phyloP scores from a whole-genome alignment of 2,888 invertebrate species.

The Gnatocerus cornutus region DNA sequence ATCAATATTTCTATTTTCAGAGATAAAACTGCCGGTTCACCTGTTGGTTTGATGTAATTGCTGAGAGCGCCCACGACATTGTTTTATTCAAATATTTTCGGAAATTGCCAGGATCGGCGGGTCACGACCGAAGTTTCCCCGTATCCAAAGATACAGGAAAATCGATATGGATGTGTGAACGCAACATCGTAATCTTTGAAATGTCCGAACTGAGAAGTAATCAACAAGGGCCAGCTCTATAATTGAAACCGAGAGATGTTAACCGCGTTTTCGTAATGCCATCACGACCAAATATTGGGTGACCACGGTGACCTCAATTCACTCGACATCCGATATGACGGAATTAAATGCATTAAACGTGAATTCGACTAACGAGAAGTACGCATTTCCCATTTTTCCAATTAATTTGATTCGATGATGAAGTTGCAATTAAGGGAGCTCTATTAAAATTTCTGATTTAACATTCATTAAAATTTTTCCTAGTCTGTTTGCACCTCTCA shows the following conservation, averaged over 20 bases:
- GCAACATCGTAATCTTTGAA: slow-evolving; percentile 48
- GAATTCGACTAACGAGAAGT: background rate
- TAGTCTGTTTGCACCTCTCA: background rate
- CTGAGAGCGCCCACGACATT: too few species aligned
- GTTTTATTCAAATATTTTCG: too few species aligned
- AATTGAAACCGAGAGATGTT: slow-evolving; percentile 52
- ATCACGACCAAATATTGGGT: slow-evolving; percentile 33
- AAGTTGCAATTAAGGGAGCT: too few species aligned
- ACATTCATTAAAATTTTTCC: background rate
- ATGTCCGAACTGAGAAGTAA: slow-evolving; percentile 52
- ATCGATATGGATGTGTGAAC: slow-evolving; percentile 36
- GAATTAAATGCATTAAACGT: background rate
- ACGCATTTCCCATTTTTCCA: background rate
- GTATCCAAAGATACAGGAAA: background rate
- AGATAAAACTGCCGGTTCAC: background rate
- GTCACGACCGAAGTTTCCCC: too few species aligned
- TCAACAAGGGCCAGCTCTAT: slow-evolving; percentile 45
- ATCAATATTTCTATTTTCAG: background rate
- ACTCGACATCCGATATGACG: slow-evolving; percentile 1
- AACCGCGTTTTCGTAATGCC: slow-evolving; percentile 31
- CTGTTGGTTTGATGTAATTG: slow-evolving; percentile 5
- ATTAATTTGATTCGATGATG: background rate
- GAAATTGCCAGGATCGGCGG: too few species aligned
- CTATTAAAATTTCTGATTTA: too few species aligned
- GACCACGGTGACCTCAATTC: slow-evolving; percentile 17